Evolutionary conservation across 1,140 invertebrate genomes (phyloP).

Genomic region (Samia ricini): DNA sequence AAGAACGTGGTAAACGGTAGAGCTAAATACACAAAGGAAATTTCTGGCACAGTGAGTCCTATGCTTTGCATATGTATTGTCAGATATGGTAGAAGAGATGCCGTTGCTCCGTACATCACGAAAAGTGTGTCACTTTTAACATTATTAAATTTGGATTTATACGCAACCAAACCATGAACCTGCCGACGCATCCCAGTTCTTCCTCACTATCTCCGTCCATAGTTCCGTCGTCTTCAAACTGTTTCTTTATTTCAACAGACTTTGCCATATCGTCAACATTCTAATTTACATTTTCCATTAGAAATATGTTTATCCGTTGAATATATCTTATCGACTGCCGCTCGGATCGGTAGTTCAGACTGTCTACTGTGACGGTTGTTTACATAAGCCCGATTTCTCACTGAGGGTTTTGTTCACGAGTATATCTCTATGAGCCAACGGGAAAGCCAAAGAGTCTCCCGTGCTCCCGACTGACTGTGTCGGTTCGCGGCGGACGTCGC

Average conservation of each 20-base stretch:
- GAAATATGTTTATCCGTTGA: constrained; percentile 44
- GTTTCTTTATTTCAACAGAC: constrained; percentile 60
- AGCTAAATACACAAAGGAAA: constrained; percentile 89
- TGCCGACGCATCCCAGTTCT: constrained; percentile 38
- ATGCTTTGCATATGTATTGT: constrained; percentile 93
- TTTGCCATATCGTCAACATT: constrained; percentile 47
- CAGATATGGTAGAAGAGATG: constrained; percentile 88
- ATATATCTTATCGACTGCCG: constrained; percentile 72
- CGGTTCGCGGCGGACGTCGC: constrained; percentile 55
- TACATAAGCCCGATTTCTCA: constrained; percentile 44
- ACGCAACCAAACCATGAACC: constrained; percentile 60
- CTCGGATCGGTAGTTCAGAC: constrained; percentile 45
- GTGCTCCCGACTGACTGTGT: constrained; percentile 63
- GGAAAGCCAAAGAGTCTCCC: constrained; percentile 54
- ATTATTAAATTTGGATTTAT: constrained; percentile 86
- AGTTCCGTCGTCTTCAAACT: constrained; percentile 53
- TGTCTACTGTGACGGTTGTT: constrained; percentile 56
- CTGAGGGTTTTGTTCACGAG: constrained; percentile 31
- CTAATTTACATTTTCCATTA: constrained; percentile 54
- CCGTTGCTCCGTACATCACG: constrained; percentile 89
- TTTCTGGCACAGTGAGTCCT: constrained; percentile 89
- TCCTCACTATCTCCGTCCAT: constrained; percentile 61
- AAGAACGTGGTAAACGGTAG: constrained; percentile 89
- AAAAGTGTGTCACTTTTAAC: constrained; percentile 87
- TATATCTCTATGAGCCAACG: constrained; percentile 41